These are phyloP conservation scores for Oncorhynchus kisutch DNA, from an alignment of 2,113 vertebrate species.

Conservation along the genomic window DNA sequence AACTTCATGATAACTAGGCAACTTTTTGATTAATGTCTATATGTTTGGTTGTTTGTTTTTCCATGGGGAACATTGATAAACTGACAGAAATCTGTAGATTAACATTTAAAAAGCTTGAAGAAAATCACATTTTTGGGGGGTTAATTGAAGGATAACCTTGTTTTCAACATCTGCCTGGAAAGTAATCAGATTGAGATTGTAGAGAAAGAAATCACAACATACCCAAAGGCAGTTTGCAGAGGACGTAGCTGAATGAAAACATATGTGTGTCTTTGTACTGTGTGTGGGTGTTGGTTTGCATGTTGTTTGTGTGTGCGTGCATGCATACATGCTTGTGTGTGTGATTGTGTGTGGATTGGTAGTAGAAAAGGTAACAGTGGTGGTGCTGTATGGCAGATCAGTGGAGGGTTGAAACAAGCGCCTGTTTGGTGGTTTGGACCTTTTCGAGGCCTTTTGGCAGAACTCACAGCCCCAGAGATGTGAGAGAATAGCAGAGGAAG, in stretches of 20 bases:
- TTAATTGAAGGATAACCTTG: conserved; percentile 63
- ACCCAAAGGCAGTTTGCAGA: conserved; percentile 24
- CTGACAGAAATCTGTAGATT: conserved; percentile 18
- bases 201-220: conserved; percentile 38
- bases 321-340: background rate
- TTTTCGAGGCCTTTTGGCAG: background rate
- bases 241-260: conserved; percentile 37
- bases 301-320: conserved; percentile 8
- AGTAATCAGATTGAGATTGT: conserved; percentile 52
- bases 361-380: background rate
- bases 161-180: conserved; percentile 44
- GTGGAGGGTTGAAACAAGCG: conserved; percentile 13
- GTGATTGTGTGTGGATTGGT: conserved; percentile 4
- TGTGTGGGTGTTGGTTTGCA: background rate
- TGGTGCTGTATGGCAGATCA: conserved; percentile 8
- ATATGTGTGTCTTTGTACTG: background rate
- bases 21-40: background rate
- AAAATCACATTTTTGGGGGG: conserved; percentile 36
- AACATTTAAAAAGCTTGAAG: conserved; percentile 13
- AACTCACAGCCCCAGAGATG: background rate
- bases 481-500: background rate
- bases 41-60: conserved; percentile 12
- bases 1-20: background rate
- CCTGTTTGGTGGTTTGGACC: conserved; percentile 28
- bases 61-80: background rate